A percentile compares a stretch with the other conserved stretches of the same genome.
Conservation (phyloP, 2,888 invertebrate genomes). For the Arge pagana region DNA sequence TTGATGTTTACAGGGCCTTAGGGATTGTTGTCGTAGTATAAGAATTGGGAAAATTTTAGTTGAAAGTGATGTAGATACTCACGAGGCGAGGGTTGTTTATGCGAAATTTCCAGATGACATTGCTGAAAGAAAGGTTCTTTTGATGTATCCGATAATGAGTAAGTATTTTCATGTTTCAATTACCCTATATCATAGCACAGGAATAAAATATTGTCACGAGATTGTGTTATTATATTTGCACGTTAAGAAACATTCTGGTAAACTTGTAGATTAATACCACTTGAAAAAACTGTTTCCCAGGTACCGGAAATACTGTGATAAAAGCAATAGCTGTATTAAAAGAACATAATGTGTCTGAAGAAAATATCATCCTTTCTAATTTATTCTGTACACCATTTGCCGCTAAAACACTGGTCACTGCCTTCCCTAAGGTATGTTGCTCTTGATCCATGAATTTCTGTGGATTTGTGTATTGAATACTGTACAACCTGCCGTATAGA, state of each 20-base stretch:
- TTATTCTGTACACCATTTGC: slow-evolving; percentile 95
- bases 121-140: slow-evolving; percentile 79
- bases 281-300: no score
- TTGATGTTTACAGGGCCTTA: slow-evolving; percentile 66
- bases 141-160: slow-evolving; percentile 99
- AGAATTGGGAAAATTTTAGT: slow-evolving; percentile 98
- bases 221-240: background rate
- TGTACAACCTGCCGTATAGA: no score
- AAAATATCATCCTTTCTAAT: slow-evolving; percentile 95
- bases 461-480: no score
- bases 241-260: background rate
- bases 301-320: slow-evolving; percentile 93
- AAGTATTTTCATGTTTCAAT: slow-evolving; percentile 44
- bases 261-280: slow-evolving; percentile 5
- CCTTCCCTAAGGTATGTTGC: slow-evolving; percentile 71
- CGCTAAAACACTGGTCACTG: slow-evolving; percentile 79
- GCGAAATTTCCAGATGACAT: slow-evolving; percentile 98
- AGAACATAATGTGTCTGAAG: slow-evolving; percentile 92
- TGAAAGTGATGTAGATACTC: slow-evolving; percentile 94
- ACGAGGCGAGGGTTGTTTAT: slow-evolving; percentile 95
- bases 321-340: slow-evolving; percentile 92
- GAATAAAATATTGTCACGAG: background rate
- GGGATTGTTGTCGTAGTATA: slow-evolving; percentile 98
- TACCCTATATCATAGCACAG: background rate
- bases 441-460: no score